phyloP scores from a whole-genome alignment of 2,888 invertebrate genomes.

The Pediacus dermestoides region DNA sequence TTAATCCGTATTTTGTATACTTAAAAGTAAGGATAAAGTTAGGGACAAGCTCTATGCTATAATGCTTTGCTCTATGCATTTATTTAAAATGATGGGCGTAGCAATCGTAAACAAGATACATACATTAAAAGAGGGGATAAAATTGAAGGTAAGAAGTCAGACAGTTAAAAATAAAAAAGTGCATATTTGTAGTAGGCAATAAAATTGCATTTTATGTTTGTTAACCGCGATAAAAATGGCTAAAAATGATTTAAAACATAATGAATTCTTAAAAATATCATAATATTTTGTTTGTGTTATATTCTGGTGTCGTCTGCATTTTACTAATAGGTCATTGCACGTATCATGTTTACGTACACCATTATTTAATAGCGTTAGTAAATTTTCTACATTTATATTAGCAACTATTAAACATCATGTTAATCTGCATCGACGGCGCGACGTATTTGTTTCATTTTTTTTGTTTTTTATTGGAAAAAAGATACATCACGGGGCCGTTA shows the following conservation, averaged over 20 bases:
- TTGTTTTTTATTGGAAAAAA: constrained; percentile 4
- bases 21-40: too few relatives aligned
- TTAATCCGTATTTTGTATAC: too few relatives aligned
- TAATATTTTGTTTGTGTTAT: constrained; percentile 15
- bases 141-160: too few relatives aligned
- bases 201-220: constrained; percentile 14
- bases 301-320: constrained; percentile 24
- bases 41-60: too few relatives aligned
- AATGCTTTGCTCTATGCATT: too few relatives aligned
- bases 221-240: constrained; percentile 11
- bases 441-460: too few relatives aligned
- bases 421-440: too few relatives aligned
- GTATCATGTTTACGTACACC: constrained; percentile 25
- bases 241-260: constrained; percentile 16
- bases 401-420: constrained; percentile 26
- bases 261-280: constrained; percentile 16
- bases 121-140: too few relatives aligned
- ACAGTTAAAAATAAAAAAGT: too few relatives aligned
- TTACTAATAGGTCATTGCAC: constrained; percentile 27
- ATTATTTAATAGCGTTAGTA: constrained; percentile 32
- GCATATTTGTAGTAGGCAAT: constrained; percentile 8
- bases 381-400: constrained; percentile 24
- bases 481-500: constrained; percentile 22
- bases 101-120: too few relatives aligned
- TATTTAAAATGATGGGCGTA: too few relatives aligned